These are phyloP conservation scores for Dicroscelio sp. DNA, from an alignment of 2,888 invertebrate genomes.

Conservation along the genomic window DNA sequence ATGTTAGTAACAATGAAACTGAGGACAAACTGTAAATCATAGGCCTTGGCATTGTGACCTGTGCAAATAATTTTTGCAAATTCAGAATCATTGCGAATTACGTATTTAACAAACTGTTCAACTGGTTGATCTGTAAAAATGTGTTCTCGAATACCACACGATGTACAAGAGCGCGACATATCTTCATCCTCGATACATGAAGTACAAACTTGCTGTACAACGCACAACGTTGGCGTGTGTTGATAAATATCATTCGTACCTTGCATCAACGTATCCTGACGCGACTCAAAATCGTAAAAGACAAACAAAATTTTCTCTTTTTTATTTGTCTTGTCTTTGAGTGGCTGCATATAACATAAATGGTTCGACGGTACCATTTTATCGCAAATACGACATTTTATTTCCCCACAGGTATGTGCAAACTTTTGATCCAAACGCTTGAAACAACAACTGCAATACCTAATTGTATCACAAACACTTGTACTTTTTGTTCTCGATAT, in stretches of 20 bases:
- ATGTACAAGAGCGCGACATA: not conserved
- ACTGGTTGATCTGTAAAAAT: conserved; percentile 55
- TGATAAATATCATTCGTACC: not conserved
- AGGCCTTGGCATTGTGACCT: conserved; percentile 59
- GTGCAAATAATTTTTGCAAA: conserved; percentile 68
- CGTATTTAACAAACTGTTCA: conserved; percentile 59
- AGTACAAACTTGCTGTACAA: conserved; percentile 16
- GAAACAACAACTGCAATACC: not conserved
- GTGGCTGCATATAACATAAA: not conserved
- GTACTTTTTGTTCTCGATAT: not conserved
- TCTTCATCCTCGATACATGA: conserved; percentile 16
- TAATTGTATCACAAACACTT: not conserved
- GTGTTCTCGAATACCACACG: conserved; percentile 55
- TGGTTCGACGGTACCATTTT: not conserved
- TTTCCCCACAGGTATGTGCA: not conserved
- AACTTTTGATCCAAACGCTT: not conserved
- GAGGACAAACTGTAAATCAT: conserved; percentile 47
- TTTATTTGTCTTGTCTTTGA: not conserved
- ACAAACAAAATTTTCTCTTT: not conserved
- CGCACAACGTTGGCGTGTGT: conserved; percentile 35
- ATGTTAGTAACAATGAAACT: not conserved
- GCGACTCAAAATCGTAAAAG: not conserved
- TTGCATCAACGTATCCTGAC: not conserved
- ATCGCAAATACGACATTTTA: not conserved
- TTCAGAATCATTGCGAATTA: conserved; percentile 5